Base-by-base conservation (phyloP, 2,797 vertebrate species). In the Ambastaia sidthimunki region DNA sequence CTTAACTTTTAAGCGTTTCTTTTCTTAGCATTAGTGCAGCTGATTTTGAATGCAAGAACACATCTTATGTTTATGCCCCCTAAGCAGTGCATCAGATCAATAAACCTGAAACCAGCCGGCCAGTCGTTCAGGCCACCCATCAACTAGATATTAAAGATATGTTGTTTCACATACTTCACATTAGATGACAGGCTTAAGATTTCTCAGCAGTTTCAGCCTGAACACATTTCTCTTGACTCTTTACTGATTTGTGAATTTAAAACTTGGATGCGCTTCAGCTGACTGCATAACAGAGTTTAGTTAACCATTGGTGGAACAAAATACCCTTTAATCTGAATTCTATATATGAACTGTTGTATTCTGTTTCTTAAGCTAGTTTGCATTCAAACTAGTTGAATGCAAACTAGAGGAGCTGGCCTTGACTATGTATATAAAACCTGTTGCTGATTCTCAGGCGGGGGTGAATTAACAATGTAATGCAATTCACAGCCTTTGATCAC, bases 241-340 rank as follows among this genome's bases (percentile, higher is more conserved):
- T 44, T 44, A 44, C 25, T 52, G 71, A 28, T 59, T 16, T 73
- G 37, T 44, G 59, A 23, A 47, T 71, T 71, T 41, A 34, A 41
- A 66, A 55, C 48, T 12, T 76, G 37, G 6, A 55, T 76, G 59
- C 41, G 9, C 41, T 0, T 15, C 25, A 19, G 23, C 1, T 52
- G 25, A 50, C 59, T 21, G 25, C 7, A 31, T 19, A 65, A 15
- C 18, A 52, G 50, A 52, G 50, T 52, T n/a, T 52, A n/a, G 16
- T 16, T 16, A 65, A 66, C 48, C 23, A 31, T 15, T 62, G 44
- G 19, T 50, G 23, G 48, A 65, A 25, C 15, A 47, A 66, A 18
- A 66, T 75, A n/a, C 31, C 13, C 62, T 66, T 54, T 19, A 13
- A 25, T 54, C 62, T 66, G n/a, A 76, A 37, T 23, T 25, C 44